A percentile compares a stretch with the other conserved stretches of the same genome.
Evolutionary conservation across 2,113 vertebrate genomes (phyloP).

Genomic region (Dinomys branickii): DNA sequence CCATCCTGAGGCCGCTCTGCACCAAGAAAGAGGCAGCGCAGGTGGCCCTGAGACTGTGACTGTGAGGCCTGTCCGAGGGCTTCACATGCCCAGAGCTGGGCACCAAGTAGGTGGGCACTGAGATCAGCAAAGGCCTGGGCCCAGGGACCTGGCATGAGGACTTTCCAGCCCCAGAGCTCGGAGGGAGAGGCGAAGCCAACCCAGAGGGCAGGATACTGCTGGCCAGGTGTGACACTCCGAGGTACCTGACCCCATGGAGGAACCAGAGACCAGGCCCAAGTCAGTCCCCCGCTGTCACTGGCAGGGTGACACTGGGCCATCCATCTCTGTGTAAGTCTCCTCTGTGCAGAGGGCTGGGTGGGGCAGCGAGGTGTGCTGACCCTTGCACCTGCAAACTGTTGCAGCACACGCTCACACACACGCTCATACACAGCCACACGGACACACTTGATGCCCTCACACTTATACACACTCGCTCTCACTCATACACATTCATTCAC

Average conservation of each 20-base stretch:
- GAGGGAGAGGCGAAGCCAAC: too few relatives aligned
- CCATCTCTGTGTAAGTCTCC: not conserved
- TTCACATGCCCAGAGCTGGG: not conserved
- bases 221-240: rapidly evolving
- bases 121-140: too few relatives aligned
- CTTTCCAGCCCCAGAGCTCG: not conserved
- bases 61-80: rapidly evolving
- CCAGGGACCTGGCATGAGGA: rapidly evolving
- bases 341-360: not conserved
- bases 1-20: not conserved
- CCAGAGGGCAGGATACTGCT: rapidly evolving
- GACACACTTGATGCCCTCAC: too few relatives aligned
- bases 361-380: not conserved
- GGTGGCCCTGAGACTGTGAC: not conserved
- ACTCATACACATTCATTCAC: not conserved
- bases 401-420: not conserved
- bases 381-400: not conserved
- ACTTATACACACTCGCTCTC: not conserved
- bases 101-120: not conserved
- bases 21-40: not conserved
- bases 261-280: not conserved
- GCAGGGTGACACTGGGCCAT: not conserved
- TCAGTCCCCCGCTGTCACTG: not conserved
- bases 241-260: rapidly evolving
- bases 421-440: not conserved